Base-by-base conservation (phyloP, 2,888 invertebrate genomes). In the Patella ulyssiponensis region DNA sequence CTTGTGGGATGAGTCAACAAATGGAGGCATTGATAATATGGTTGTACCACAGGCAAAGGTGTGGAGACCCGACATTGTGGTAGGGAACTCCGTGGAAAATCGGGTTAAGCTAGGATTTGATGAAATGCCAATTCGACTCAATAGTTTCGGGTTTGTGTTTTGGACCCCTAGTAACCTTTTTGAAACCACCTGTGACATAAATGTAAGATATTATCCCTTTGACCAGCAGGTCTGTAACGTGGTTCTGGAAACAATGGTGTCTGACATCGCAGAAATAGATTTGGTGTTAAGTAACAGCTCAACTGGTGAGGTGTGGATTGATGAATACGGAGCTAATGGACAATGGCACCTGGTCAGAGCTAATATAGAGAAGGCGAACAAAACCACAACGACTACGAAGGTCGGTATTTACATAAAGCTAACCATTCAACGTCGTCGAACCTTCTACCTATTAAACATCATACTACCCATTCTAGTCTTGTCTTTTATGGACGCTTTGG, bases 371-470 rank as follows among this genome's bases (percentile, higher is more conserved):
- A 77, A 54, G 7, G 14, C 12, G 5, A n/a, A 23, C 15, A n/a
- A 17, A 15, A 71, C 52, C 12, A n/a, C n/a, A n/a, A n/a, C n/a
- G n/a, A n/a, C n/a, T n/a, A n/a, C 20, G 2, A 51, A 71, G 23
- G 27, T 33, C 7, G 27, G 17, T n/a, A 52, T 75, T 27, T 52
- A 69, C n/a, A 73, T 76, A 15, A 70, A 77, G 54, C 15, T 79
- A 15, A 58, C 73, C 56, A 74, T 82, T 5, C 69, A 82, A 71
- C 77, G 82, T 1, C 71, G 80, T 3, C 71, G 77, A 5, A 70
- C 71, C 15, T 82, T 76, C 71, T 79, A 80, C 56, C 71, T 82
- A 14, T 73, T 82, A 52, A 82, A 80, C 71, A 70, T 82, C 44
- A 75, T 82, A 51, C 20, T 79, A 17, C 82, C 82, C 11, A 64